Base-by-base conservation (phyloP, 2,888 invertebrate species). In the Clusia tigrina region DNA sequence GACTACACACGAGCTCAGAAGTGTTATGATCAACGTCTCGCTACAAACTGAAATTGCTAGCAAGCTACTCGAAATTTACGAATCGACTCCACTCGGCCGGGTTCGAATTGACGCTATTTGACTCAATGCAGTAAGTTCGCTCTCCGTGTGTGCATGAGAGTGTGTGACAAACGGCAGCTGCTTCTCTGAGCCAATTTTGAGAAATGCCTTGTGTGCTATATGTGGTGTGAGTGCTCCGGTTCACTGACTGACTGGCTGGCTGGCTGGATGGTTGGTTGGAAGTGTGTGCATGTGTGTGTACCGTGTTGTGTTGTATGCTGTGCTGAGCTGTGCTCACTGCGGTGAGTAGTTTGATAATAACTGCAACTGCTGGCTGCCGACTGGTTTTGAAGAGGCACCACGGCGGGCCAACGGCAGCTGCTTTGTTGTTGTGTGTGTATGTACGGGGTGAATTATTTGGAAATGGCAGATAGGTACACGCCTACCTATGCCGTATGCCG, bases 271-370 rank as follows among this genome's bases (percentile, higher is more conserved):
- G n/a, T n/a, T n/a, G n/a, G n/a, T n/a, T n/a, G n/a, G n/a, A n/a
- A 22, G 46, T 60, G 52, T 32, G 46, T 46, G 62, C 46, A 58
- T 32, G 61, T 62, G 15, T 24, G 42, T 42, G 57, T 64, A 32
- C 20, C 46, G 62, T 53, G 23, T 59, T 52, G 25, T 56, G 32
- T 22, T 32, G 46, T 24, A 38, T 51, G 18, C 37, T 42, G 61
- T 54, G 60, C 71, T 74, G 74, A 64, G 77, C 32, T 46, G 54
- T 54, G 66, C 78, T 77, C 72, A 74, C 79, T 78, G 73, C 71
- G 72, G 76, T 70, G 77, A 81, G 78, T 80, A 75, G 79, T 71
- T 80, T 73, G 74, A 76, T 78, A 80, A 78, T 81, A 81, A 80
- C 81, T 78, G 79, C 62, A 60, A 74, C 74, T 79, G 75, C 78